Evolutionary conservation across 2,888 invertebrate genomes (phyloP), one percentile per base, ranked within the genome.

Genomic region (Sacculina carcini): DNA sequence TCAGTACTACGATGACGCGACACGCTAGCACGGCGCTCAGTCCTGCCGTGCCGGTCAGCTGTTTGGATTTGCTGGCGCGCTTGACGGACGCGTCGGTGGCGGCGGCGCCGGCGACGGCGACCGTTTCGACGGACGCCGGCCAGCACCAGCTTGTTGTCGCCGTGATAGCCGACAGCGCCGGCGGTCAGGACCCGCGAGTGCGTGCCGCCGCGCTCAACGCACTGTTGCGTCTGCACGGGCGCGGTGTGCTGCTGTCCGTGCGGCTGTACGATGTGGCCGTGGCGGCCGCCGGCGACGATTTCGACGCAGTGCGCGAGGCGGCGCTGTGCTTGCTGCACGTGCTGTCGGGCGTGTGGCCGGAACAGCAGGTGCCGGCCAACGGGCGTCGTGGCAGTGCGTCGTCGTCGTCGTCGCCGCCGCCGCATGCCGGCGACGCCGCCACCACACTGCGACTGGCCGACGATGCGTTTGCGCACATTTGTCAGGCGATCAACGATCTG

Each of bases 401-500:
- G n/a, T n/a, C n/a, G n/a, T n/a, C n/a, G n/a, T n/a, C n/a, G n/a
- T n/a, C n/a, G 19, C 50, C 78, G 61, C 70, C 75, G 57, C 77
- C 79, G 59, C 73, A 74, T 29, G 68, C 77, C 14, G 72, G 74
- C 51, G 77, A 78, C 23, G 79, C 78, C 50, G 79, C 80, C 57
- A 85, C 87, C 57, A 81, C 84, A 52, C 74, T 92, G 58, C 75
- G 90, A 0, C 69, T 96, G 58, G 79, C 86, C 29, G 96, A 98
- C 65, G 90, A 94, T 62, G 92, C 92, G 1, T 98, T 98, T 69
- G 84, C 84, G 16, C 82, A 85, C 65, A 79, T 96, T 21, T 96
- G 96, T 62, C 80, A 82, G 50, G 78, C 67, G 59, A 64, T 73
- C 40, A 71, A 70, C 57, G 72, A 72, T 56, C 61, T 68, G 38